Percentiles rank a stretch among this genome's conserved stretches.
phyloP scores from a whole-genome alignment of 1,140 invertebrate species.

The Lutraria rhynchaena region DNA sequence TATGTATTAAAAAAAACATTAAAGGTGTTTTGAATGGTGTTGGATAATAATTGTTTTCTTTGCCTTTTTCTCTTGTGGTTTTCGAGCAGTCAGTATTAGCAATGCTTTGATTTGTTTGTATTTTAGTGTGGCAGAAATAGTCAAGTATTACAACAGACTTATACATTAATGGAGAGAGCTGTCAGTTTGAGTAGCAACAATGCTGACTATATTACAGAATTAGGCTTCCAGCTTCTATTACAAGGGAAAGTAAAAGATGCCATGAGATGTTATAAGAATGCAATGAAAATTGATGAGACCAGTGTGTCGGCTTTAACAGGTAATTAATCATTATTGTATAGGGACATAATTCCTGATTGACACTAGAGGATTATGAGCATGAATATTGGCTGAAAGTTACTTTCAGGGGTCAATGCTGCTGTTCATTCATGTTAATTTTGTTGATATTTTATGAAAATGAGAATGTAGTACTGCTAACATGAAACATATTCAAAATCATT shows the following conservation, averaged over 20 bases:
- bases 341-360: no score
- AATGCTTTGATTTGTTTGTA: conserved; percentile 5
- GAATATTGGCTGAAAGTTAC: no score
- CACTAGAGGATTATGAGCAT: no score
- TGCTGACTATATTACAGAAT: conserved; percentile 89
- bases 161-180: conserved; percentile 89
- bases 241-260: conserved; percentile 90
- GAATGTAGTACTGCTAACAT: no score
- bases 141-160: conserved; percentile 88
- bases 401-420: no score
- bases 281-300: conserved; percentile 91
- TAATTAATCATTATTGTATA: conserved; percentile 58
- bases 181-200: conserved; percentile 88
- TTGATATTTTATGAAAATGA: no score
- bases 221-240: conserved; percentile 90
- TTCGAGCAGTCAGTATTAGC: background rate
- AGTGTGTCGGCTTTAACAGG: conserved; percentile 88
- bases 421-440: no score
- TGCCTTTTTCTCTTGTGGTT: background rate
- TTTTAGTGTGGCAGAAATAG: conserved; percentile 88
- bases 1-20: no score
- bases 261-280: conserved; percentile 89
- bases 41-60: background rate
- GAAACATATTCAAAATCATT: no score
- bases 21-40: no score